Percentiles rank a stretch among this genome's conserved stretches.
Conservation (phyloP, 2,797 vertebrate species). For the Syndactyla subalaris region DNA sequence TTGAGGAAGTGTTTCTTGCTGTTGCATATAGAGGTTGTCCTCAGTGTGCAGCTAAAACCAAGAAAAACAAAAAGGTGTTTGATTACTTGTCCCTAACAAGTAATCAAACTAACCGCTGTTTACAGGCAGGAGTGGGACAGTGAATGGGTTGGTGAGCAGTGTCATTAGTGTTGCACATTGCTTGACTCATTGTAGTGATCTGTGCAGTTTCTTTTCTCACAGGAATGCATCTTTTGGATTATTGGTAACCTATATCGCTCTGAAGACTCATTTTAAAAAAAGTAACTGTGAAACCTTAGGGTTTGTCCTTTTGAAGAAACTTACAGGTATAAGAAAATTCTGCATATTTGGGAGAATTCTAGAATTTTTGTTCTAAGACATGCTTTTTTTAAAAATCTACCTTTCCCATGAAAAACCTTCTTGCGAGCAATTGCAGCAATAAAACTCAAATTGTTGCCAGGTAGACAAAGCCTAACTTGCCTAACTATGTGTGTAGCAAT, state of each 20-base stretch:
- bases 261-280: background rate
- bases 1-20: background rate
- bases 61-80: background rate
- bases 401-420: background rate
- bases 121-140: background rate
- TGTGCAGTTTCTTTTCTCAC: background rate
- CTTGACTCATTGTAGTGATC: fast-evolving
- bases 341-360: background rate
- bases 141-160: background rate
- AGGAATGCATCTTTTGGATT: fast-evolving
- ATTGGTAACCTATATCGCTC: background rate
- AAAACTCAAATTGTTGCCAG: background rate
- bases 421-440: background rate
- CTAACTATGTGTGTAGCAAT: background rate
- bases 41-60: background rate
- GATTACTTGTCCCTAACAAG: background rate
- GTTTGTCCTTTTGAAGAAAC: background rate
- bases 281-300: background rate
- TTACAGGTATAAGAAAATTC: background rate
- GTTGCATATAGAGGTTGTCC: background rate
- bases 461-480: background rate
- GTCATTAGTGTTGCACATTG: background rate
- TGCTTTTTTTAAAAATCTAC: background rate
- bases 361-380: background rate
- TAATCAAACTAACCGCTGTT: fast-evolving